Conservation (phyloP, 2,113 vertebrate species). For the Chloropsis cyanopogon region DNA sequence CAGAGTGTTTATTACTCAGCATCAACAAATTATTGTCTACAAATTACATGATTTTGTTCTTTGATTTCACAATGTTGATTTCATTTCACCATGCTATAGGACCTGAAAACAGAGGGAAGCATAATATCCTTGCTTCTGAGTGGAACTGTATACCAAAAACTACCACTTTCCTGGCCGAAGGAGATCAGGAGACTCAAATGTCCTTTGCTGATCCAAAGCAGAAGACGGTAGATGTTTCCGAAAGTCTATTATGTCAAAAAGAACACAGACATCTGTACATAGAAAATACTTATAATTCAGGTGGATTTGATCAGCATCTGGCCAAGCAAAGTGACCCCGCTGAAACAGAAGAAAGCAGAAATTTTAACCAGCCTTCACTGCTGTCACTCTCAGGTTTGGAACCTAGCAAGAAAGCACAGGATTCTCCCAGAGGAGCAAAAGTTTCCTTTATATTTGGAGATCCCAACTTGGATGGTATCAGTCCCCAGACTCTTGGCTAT, state of each 20-base stretch:
- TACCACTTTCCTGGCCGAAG: conserved; percentile 81
- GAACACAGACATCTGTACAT: conserved; percentile 84
- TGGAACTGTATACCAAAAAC: conserved; percentile 87
- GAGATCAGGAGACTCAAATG: conserved; percentile 81
- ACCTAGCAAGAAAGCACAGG: conserved; percentile 81
- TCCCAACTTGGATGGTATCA: conserved; percentile 83
- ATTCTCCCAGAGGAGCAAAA: conserved; percentile 89
- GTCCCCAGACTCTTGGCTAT: conserved; percentile 90
- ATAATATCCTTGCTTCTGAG: conserved; percentile 85
- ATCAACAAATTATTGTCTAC: background rate
- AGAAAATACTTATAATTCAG: conserved; percentile 80
- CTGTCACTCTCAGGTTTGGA: conserved; percentile 82
- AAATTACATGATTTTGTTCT: background rate
- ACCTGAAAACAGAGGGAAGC: conserved; percentile 80
- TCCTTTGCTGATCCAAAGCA: conserved; percentile 83
- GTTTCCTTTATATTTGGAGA: conserved; percentile 99
- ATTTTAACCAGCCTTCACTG: conserved; percentile 78
- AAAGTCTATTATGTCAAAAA: conserved; percentile 79
- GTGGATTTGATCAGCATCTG: conserved; percentile 75
- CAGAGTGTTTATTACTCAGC: background rate
- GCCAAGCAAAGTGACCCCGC: conserved; percentile 74
- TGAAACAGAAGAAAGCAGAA: conserved; percentile 80
- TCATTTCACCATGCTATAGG: conserved; percentile 73
- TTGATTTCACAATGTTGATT: background rate
- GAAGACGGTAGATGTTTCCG: conserved; percentile 76